phyloP scores from a whole-genome alignment of 2,888 invertebrate species.

The Allacma fusca region DNA sequence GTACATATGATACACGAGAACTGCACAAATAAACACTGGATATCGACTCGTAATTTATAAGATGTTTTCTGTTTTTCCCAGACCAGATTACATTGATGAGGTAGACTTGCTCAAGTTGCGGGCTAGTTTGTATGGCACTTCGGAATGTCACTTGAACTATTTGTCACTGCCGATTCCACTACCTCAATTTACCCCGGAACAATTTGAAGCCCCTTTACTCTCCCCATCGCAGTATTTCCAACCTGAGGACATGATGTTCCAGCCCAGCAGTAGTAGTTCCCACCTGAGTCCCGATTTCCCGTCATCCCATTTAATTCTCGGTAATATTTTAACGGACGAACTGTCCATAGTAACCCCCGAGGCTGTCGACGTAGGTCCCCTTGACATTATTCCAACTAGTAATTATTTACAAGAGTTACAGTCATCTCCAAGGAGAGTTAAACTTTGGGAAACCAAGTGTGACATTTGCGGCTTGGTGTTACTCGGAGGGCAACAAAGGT shows the following conservation, averaged over 20 bases:
- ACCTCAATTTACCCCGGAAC: neutral
- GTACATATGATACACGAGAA: no score
- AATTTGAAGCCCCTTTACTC: neutral
- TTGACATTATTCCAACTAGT: no score
- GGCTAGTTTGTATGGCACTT: neutral
- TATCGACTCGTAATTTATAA: neutral
- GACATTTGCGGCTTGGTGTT: conserved; percentile 31
- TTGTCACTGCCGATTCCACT: neutral
- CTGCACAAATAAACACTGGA: neutral
- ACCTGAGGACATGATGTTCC: neutral
- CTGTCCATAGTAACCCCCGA: no score
- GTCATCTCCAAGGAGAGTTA: neutral
- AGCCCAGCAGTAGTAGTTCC: neutral
- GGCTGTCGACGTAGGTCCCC: no score
- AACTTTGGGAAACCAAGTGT: conserved; percentile 41
- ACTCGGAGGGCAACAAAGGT: conserved; percentile 32
- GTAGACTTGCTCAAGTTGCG: neutral
- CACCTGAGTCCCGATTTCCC: neutral
- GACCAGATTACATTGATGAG: conserved; percentile 14
- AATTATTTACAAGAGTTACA: neutral
- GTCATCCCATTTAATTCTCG: neutral
- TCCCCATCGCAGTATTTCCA: neutral
- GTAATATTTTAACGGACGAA: no score
- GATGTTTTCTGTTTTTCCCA: neutral
- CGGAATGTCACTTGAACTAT: conserved; percentile 3